Percentiles rank a stretch among this genome's conserved stretches.
phyloP scores from a whole-genome alignment of 2,113 vertebrate genomes.

The Cynoglossus semilaevis region DNA sequence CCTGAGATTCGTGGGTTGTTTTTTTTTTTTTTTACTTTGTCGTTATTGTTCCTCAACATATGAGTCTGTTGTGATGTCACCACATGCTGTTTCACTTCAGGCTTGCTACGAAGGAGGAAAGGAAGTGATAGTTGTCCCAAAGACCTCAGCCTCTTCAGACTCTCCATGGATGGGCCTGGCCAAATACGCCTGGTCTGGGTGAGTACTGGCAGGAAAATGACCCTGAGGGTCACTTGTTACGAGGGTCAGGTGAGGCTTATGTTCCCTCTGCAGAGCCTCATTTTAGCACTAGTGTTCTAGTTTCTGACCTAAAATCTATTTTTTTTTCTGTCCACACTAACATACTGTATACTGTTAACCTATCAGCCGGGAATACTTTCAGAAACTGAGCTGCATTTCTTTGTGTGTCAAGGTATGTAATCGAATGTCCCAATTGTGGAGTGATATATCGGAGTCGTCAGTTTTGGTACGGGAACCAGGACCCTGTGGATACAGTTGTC shows the following conservation, averaged over 20 bases:
- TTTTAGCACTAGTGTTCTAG: conserved; percentile 13
- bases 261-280: conserved; percentile 27
- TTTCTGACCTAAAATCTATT: conserved; percentile 10
- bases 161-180: conserved; percentile 98
- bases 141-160: conserved; percentile 97
- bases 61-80: too few relatives aligned
- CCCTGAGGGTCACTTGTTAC: not conserved
- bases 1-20: not conserved
- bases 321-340: not conserved
- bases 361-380: not conserved
- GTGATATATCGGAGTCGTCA: conserved; percentile 98
- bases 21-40: not conserved
- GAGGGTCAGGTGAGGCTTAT: conserved; percentile 7
- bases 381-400: not conserved
- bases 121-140: conserved; percentile 94
- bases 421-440: conserved; percentile 93
- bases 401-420: conserved; percentile 84
- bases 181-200: conserved; percentile 99
- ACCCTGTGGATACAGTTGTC: conserved; percentile 96
- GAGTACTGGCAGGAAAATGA: conserved; percentile 63
- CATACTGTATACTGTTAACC: not conserved
- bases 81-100: conserved; percentile 68
- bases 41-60: too few relatives aligned
- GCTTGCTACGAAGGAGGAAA: conserved; percentile 95
- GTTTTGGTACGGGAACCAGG: conserved; percentile 98